Evolutionary conservation across 2,113 vertebrate species (phyloP).

Genomic region (Clarias macrocephalus): DNA sequence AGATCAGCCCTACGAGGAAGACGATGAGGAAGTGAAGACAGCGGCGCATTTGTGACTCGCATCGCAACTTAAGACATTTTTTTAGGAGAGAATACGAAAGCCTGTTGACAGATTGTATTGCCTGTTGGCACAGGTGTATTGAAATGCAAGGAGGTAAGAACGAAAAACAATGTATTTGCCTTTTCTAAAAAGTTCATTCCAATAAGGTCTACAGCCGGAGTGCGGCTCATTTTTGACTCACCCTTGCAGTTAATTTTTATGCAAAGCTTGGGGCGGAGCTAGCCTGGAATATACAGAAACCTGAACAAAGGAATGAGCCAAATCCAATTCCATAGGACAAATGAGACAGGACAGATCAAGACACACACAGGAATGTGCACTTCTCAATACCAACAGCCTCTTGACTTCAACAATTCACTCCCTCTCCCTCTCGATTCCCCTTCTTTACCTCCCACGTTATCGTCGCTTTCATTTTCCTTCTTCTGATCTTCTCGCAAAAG

Average conservation of each 20-base stretch:
- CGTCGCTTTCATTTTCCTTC: conserved; percentile 7
- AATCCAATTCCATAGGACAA: background rate
- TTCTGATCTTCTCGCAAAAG: background rate
- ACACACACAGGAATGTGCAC: conserved; percentile 62
- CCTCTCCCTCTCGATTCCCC: background rate
- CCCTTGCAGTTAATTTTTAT: background rate
- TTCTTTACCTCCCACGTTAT: conserved; percentile 15
- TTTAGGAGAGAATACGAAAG: no score
- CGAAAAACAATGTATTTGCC: no score
- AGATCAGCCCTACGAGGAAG: no score
- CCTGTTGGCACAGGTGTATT: no score
- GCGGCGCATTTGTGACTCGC: no score
- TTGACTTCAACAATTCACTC: conserved; percentile 25
- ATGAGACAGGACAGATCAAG: background rate
- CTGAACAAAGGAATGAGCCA: background rate
- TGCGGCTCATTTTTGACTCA: no score
- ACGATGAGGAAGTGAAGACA: no score
- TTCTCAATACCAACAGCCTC: conserved; percentile 42
- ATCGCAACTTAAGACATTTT: no score
- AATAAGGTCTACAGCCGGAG: no score
- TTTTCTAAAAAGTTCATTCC: no score
- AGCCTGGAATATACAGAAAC: background rate
- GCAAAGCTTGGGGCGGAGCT: background rate
- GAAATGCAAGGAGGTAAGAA: no score
- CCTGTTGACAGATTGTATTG: no score